A percentile compares a stretch with the other conserved stretches of the same genome.
phyloP scores from a whole-genome alignment of 2,113 vertebrate species.

The Sceloporus tristichus region DNA sequence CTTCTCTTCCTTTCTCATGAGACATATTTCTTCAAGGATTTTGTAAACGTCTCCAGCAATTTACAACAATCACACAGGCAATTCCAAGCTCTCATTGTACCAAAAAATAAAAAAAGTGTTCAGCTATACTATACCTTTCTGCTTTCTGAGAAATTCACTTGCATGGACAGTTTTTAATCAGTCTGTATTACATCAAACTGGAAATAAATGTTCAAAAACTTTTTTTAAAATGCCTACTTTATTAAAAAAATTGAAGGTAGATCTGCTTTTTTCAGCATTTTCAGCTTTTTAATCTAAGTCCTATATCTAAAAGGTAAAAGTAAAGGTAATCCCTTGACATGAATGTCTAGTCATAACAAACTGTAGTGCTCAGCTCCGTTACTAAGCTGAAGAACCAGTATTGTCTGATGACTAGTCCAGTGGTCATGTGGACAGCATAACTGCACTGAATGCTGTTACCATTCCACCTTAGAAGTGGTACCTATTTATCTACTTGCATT shows the following conservation, averaged over 20 bases:
- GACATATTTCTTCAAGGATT: constrained; percentile 55
- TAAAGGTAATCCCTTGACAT: too few species aligned
- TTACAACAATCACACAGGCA: constrained; percentile 24
- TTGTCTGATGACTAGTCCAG: too few species aligned
- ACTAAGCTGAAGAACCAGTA: too few species aligned
- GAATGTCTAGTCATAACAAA: too few species aligned
- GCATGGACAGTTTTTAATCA: constrained; percentile 32
- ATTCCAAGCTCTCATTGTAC: constrained; percentile 46
- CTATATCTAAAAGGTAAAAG: neutral
- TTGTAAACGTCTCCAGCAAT: constrained; percentile 53
- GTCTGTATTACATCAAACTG: neutral
- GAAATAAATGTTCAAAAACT: constrained; percentile 1
- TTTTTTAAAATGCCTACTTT: constrained; percentile 7
- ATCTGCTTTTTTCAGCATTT: neutral
- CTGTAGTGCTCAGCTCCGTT: too few species aligned
- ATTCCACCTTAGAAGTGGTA: too few species aligned
- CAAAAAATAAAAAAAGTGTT: constrained; percentile 27
- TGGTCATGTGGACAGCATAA: too few species aligned
- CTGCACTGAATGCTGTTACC: too few species aligned
- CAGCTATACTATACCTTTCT: constrained; percentile 29
- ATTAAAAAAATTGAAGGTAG: neutral
- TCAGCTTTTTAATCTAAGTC: neutral
- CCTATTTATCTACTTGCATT: too few species aligned
- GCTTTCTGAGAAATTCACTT: constrained; percentile 44
- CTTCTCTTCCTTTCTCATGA: constrained; percentile 43